Evolutionary conservation across 2,797 vertebrate species (phyloP).

Genomic region (Aplochiton taeniatus): DNA sequence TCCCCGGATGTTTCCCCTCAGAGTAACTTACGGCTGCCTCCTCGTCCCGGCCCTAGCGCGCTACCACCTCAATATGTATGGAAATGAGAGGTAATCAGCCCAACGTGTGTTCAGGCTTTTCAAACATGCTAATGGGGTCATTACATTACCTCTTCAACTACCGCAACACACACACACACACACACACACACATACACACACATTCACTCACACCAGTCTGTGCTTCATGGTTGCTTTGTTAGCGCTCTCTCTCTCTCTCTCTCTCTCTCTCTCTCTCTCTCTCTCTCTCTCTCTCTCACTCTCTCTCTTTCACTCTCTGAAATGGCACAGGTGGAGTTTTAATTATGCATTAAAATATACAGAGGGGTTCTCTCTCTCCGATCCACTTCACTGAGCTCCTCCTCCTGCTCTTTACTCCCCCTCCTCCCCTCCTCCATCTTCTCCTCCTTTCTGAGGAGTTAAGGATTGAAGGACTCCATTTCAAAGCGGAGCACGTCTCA

Average conservation of each 20-base stretch:
- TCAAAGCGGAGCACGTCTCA: constrained; percentile 75
- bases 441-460: constrained; percentile 46
- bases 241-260: constrained; percentile 11
- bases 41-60: constrained; percentile 43
- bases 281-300: constrained; percentile 2
- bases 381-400: background rate
- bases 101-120: constrained; percentile 65
- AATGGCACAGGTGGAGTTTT: constrained; percentile 72
- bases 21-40: too few relatives aligned
- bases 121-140: constrained; percentile 67
- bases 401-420: background rate
- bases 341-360: constrained; percentile 76
- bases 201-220: constrained; percentile 3
- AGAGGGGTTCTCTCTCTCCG: constrained; percentile 43
- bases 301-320: constrained; percentile 23
- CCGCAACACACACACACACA: constrained; percentile 28
- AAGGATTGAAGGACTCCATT: constrained; percentile 73
- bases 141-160: constrained; percentile 40
- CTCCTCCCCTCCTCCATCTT: constrained; percentile 1
- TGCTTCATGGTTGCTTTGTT: background rate
- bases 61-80: constrained; percentile 73
- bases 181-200: constrained; percentile 21
- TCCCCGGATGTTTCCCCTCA: constrained; percentile 58
- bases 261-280: constrained; percentile 18
- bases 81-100: constrained; percentile 73